A percentile compares a stretch with the other conserved stretches of the same genome.
Conservation (phyloP, 1,140 invertebrate genomes). For the Cotesia chilonis region DNA sequence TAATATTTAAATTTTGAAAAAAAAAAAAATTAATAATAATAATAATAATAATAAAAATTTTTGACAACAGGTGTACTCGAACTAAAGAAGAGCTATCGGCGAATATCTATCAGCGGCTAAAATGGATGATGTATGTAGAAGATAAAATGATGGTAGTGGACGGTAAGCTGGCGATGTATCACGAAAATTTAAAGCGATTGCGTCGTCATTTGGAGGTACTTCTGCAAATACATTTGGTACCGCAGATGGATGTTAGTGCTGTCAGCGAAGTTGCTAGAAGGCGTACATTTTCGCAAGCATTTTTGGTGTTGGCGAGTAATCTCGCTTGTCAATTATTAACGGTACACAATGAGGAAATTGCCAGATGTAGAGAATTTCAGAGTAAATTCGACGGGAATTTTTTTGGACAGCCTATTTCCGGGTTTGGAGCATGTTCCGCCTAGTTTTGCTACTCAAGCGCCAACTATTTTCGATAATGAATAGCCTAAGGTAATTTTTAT, state of each 20-base stretch:
- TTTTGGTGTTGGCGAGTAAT: constrained; percentile 80
- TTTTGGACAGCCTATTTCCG: constrained; percentile 84
- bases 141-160: constrained; percentile 84
- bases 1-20: too few relatives aligned
- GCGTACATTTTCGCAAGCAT: constrained; percentile 78
- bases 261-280: constrained; percentile 85
- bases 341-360: constrained; percentile 81
- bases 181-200: constrained; percentile 81
- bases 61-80: constrained; percentile 68
- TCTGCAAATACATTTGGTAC: constrained; percentile 85
- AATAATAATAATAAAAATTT: too few relatives aligned
- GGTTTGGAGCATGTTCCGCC: constrained; percentile 88
- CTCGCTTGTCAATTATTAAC: constrained; percentile 78
- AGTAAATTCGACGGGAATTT: constrained; percentile 82
- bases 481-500: constrained; percentile 72
- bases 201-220: constrained; percentile 81
- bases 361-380: constrained; percentile 76
- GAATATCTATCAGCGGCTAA: constrained; percentile 83
- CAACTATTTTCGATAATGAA: constrained; percentile 76
- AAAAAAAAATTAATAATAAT: too few relatives aligned
- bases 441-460: constrained; percentile 82
- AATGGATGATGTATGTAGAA: constrained; percentile 89
- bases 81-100: constrained; percentile 89
- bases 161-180: constrained; percentile 80
- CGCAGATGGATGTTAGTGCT: constrained; percentile 81